phyloP scores from a whole-genome alignment of 1,140 invertebrate genomes.

The Limonius californicus region DNA sequence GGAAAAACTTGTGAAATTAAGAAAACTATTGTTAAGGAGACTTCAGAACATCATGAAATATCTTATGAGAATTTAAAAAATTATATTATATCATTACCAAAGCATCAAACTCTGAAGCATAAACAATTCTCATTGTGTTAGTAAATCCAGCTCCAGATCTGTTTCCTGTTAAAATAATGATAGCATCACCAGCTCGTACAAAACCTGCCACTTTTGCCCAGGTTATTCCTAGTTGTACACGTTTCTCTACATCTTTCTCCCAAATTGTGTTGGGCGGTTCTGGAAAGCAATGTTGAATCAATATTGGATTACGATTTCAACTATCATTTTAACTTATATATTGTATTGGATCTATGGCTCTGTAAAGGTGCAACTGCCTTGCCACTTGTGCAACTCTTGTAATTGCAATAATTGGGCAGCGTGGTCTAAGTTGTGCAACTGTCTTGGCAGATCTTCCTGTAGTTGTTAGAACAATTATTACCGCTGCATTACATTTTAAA shows the following conservation, averaged over 20 bases:
- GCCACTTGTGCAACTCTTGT: constrained; percentile 69
- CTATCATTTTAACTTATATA: constrained; percentile 10
- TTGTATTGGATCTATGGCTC: constrained; percentile 54
- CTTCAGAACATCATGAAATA: too few species aligned
- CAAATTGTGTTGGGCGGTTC: constrained; percentile 51
- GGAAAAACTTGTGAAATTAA: too few species aligned
- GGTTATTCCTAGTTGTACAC: constrained; percentile 63
- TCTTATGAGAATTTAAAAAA: too few species aligned
- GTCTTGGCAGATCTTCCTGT: constrained; percentile 73
- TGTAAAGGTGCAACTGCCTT: constrained; percentile 70
- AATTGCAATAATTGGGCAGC: constrained; percentile 80
- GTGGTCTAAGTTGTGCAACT: constrained; percentile 74
- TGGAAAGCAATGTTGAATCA: constrained; percentile 24
- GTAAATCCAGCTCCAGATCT: constrained; percentile 66
- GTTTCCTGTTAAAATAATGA: constrained; percentile 71
- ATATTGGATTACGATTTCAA: neutral
- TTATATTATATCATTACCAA: too few species aligned
- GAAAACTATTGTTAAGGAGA: too few species aligned
- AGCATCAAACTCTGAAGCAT: constrained; percentile 47
- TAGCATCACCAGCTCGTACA: constrained; percentile 59
- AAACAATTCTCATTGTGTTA: constrained; percentile 68
- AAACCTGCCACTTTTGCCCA: constrained; percentile 60
- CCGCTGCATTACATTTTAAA: constrained; percentile 70
- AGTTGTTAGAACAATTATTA: constrained; percentile 82
- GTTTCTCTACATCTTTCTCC: constrained; percentile 66